Percentiles rank a stretch among this genome's conserved stretches.
Conservation (phyloP, 92 coral and sea anemone genomes). For the Porites divaricata region DNA sequence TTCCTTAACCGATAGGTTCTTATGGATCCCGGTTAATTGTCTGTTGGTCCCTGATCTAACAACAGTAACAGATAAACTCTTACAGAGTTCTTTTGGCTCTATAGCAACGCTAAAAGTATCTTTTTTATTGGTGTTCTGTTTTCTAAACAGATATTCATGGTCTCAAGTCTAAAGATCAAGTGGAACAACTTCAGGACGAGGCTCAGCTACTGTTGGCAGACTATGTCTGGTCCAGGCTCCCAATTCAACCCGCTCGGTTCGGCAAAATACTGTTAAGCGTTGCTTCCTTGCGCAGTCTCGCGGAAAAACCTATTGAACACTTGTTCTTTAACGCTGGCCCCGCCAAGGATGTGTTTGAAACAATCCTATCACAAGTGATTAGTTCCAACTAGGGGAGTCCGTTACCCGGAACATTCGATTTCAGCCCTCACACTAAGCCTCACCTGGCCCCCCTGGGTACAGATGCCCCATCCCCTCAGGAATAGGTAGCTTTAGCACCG, state of each 20-base stretch:
- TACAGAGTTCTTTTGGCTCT: neutral
- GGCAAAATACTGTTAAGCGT: conserved; percentile 89
- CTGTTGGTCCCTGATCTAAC: no score
- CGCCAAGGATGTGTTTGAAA: conserved; percentile 83
- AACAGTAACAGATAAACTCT: no score
- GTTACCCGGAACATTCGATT: no score
- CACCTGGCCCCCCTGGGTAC: no score
- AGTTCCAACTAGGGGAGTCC: conserved; percentile 41
- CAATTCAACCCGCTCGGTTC: conserved; percentile 84
- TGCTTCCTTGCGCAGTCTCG: conserved; percentile 75
- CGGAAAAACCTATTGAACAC: conserved; percentile 90
- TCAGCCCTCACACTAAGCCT: no score
- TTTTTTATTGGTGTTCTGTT: neutral
- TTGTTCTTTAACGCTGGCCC: conserved; percentile 76
- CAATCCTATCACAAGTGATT: conserved; percentile 75
- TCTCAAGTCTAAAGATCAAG: conserved; percentile 81
- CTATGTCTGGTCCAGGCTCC: conserved; percentile 72
- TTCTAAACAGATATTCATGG: conserved; percentile 84
- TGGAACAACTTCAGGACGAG: conserved; percentile 92
- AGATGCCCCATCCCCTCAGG: no score
- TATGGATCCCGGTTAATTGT: no score
- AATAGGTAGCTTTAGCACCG: no score
- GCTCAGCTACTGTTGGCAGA: conserved; percentile 81
- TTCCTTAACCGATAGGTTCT: no score
- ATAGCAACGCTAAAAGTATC: neutral